phyloP scores from a whole-genome alignment of 2,888 invertebrate genomes.

The Cataglyphis albicans region DNA sequence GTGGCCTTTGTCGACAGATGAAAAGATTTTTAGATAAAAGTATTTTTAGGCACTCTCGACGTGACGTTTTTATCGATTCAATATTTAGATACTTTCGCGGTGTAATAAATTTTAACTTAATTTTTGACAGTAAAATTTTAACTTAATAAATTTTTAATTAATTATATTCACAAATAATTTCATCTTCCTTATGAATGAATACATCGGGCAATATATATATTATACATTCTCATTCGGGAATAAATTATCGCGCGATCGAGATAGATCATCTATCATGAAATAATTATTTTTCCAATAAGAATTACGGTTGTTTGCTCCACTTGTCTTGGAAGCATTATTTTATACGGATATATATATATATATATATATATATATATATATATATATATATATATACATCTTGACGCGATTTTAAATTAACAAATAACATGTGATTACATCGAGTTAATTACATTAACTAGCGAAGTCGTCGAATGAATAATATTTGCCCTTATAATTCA shows the following conservation, averaged over 20 bases:
- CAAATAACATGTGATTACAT: conserved; percentile 27
- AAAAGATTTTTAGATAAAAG: not conserved
- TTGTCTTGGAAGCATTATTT: not conserved
- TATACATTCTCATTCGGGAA: not conserved
- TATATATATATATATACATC: not conserved
- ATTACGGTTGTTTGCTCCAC: not conserved
- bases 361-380: no score
- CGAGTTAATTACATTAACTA: conserved; percentile 52
- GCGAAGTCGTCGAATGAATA: conserved; percentile 39
- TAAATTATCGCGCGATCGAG: not conserved
- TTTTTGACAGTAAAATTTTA: no score
- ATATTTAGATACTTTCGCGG: not conserved
- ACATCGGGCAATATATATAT: not conserved
- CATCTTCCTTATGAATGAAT: not conserved
- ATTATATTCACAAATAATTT: not conserved
- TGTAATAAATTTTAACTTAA: not conserved
- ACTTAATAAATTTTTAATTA: no score
- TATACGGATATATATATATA: not conserved
- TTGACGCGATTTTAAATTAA: conserved; percentile 40
- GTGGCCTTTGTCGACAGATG: not conserved
- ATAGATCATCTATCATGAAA: conserved; percentile 22
- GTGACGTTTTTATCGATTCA: not conserved
- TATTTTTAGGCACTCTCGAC: not conserved
- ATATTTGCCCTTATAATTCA: conserved; percentile 38
- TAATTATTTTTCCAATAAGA: conserved; percentile 26